A percentile compares a stretch with the other conserved stretches of the same genome.
Conservation (phyloP, 2,113 vertebrate genomes). For the Raja brachyura region DNA sequence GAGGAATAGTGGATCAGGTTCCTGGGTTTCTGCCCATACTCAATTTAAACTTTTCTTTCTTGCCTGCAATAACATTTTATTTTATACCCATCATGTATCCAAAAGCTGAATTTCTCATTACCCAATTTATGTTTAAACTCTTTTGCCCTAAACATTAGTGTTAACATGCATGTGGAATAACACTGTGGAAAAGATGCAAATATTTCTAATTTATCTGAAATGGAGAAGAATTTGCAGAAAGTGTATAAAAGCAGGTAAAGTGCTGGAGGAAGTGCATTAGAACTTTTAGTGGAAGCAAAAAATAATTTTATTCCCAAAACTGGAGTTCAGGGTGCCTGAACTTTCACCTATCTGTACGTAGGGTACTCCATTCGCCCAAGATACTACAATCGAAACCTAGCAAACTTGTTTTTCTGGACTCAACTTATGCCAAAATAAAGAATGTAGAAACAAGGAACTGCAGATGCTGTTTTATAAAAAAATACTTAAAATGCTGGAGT, state of each 20-base stretch:
- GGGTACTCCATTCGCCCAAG: too few relatives aligned
- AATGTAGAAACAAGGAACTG: too few relatives aligned
- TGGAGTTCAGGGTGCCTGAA: too few relatives aligned
- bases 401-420: too few relatives aligned
- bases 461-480: too few relatives aligned
- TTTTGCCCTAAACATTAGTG: not conserved
- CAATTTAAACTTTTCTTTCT: not conserved
- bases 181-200: not conserved
- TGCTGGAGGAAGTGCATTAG: not conserved
- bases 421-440: too few relatives aligned
- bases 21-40: not conserved
- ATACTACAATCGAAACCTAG: too few relatives aligned
- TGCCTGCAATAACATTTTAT: not conserved
- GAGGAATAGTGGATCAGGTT: not conserved
- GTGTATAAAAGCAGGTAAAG: not conserved
- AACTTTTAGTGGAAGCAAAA: not conserved
- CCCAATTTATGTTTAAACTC: not conserved
- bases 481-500: too few relatives aligned
- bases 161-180: not conserved
- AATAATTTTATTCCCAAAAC: too few relatives aligned
- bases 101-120: not conserved
- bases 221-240: not conserved
- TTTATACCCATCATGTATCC: not conserved
- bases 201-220: not conserved
- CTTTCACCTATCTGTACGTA: too few relatives aligned